Evolutionary conservation across 2,797 vertebrate genomes (phyloP), one percentile per base, ranked within the genome.

Genomic region (Tapirus indicus): DNA sequence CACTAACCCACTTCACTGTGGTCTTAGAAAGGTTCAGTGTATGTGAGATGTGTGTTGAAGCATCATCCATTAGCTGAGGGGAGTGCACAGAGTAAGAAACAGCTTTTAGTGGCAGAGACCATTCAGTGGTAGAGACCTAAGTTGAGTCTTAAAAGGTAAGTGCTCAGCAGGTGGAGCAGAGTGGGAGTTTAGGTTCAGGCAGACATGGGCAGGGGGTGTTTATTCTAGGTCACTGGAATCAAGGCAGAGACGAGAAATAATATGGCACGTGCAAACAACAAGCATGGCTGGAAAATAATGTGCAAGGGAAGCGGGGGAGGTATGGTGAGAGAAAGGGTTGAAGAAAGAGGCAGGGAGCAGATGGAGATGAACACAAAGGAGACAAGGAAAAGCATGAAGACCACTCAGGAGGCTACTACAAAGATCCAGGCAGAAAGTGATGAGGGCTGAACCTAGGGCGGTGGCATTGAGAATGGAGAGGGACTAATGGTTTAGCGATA

Each of bases 221-320:
- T 72, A 92, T 80, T 89, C 54, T 60, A 66, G 35, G 60, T 23
- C 71, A 49, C 71, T 56, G 13, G 38, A 88, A 41, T 77, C 47
- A 79, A 92, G 58, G 32, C 21, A 44, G 74, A 95, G 12, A 78
- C 14, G 14, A 94, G 47, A 91, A 95, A 88, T n/a, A 69, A 47
- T 41, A 92, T 32, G 23, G 11, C 12, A 77, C 12, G 1, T 68
- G 82, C 18, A 20, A 49, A 94, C 9, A 58, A 58, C 2, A 91
- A 88, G 23, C 20, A 38, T 32, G 56, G 38, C 38, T 86, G 29
- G 38, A 83, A 96, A 91, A 68, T 23, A 91, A 86, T 20, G 5
- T 29, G 7, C 35, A 60, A 62, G 6, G 9, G 13, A 82, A 8
- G 2, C 62, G 14, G 1, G 10, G 41, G n/a, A 68, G 23, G 38